Evolutionary conservation across 92 coral and sea anemone species (phyloP).

Genomic region (Epizoanthus ramosus): DNA sequence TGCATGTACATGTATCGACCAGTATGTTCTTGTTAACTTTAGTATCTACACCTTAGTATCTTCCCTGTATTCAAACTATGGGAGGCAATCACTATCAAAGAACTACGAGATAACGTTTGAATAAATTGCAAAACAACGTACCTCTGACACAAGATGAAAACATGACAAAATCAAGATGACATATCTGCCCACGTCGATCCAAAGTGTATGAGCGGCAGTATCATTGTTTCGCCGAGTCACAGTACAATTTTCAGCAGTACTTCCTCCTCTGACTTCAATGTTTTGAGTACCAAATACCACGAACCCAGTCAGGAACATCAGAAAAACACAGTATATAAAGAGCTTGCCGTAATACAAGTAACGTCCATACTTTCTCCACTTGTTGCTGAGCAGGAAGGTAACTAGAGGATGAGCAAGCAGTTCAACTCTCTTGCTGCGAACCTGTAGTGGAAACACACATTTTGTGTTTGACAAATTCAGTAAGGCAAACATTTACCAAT

Average conservation of each 20-base stretch:
- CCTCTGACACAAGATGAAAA: constrained; percentile 85
- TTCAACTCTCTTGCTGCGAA: constrained; percentile 72
- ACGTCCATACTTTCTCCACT: constrained; percentile 90
- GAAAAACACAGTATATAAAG: constrained; percentile 67
- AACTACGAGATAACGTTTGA: no score
- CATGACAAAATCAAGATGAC: constrained; percentile 69
- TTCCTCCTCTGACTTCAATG: constrained; percentile 19
- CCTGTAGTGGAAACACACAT: constrained; percentile 53
- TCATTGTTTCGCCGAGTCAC: constrained; percentile 1
- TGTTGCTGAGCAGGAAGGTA: constrained; percentile 75
- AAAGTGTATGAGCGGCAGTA: constrained; percentile 60
- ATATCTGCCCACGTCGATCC: constrained; percentile 75
- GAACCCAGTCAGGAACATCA: constrained; percentile 85
- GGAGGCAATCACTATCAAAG: no score
- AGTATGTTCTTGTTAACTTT: no score
- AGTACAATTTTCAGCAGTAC: constrained; percentile 14
- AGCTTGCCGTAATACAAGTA: constrained; percentile 83
- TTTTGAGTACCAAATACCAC: constrained; percentile 64
- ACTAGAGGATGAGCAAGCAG: constrained; percentile 89
- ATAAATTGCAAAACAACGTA: constrained; percentile 27
- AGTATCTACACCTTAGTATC: no score
- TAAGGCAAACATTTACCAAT: no score
- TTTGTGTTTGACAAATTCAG: neutral
- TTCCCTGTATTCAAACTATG: no score
- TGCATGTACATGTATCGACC: no score